Base-by-base conservation (phyloP, 35 echinoderm and acorn worm species). In the Heliocidaris erythrogramma region DNA sequence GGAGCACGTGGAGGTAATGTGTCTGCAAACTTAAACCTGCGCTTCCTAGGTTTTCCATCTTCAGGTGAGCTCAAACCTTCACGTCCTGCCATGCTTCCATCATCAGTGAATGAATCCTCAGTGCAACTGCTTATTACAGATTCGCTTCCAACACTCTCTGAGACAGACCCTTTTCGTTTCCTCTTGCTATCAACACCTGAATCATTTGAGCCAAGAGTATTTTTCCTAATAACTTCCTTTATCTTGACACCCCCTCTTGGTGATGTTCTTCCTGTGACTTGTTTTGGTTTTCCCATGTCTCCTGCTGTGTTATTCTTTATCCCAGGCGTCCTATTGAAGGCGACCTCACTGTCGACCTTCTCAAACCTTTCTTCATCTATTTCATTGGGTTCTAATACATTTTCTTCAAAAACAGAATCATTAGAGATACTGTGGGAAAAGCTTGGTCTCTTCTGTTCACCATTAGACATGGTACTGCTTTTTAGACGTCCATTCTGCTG, bases 261-360 rank as follows among this genome's bases (percentile, higher is more conserved):
- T 49, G 49, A 93, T 90, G 86, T 90, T 59, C 21, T 85, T 49
- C 85, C 86, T 93, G 56, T 88, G 21, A 42, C 35, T 24, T 49
- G 60, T 24, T 90, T 88, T 90, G 52, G 48, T 84, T 42, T 87
- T 94, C 94, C 47, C 47, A 94, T 35, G 90, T 65, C 65, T 88
- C 85, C 94, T 49, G 49, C 85, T 52, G 50, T 2, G 49, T 85
- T 91, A 86, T 92, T 95, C 50, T 95, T 85, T 49, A 88, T 48
- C 52, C 90, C 92, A 24, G 94, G 86, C 29, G 89, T 92, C 35
- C 95, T 97, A 88, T 95, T 97, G 86, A 97, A 97, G 49, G 95
- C 85, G 32, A 97, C 95, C 71, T 97, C 96, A 90, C 86, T 95
- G 48, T 97, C 96, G 14, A 97, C 96, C 49, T 95, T 94, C 60